Evolutionary conservation across 2,888 invertebrate genomes (phyloP).

Genomic region (Lasioglossum oenotherae): DNA sequence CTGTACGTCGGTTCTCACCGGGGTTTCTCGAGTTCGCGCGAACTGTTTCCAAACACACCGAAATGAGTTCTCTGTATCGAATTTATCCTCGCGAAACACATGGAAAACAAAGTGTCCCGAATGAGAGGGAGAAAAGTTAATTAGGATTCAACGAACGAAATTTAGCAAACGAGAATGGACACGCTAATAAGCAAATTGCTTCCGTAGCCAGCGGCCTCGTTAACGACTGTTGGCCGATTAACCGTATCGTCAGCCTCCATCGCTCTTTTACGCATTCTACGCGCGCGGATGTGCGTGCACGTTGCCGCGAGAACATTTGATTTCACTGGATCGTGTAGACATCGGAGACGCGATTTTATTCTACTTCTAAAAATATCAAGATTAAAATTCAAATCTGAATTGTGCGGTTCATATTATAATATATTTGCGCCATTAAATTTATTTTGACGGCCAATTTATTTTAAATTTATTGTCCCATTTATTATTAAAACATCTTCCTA

Average conservation of each 20-base stretch:
- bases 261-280: not conserved
- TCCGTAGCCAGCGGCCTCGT: slow-evolving; percentile 16
- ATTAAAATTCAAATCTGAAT: too few species aligned
- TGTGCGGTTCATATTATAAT: too few species aligned
- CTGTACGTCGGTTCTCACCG: not conserved
- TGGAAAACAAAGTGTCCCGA: not conserved
- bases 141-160: slow-evolving; percentile 22
- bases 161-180: slow-evolving; percentile 8
- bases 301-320: not conserved
- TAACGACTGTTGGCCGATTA: slow-evolving; percentile 26
- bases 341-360: too few species aligned
- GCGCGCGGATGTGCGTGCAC: not conserved
- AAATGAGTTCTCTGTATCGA: not conserved
- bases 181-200: slow-evolving; percentile 37
- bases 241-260: not conserved
- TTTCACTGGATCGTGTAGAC: not conserved
- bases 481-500: too few species aligned
- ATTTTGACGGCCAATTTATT: too few species aligned
- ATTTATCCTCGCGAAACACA: not conserved
- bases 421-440: too few species aligned
- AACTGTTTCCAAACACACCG: not conserved
- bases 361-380: too few species aligned
- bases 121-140: not conserved
- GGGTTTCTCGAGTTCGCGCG: not conserved
- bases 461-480: too few species aligned